Evolutionary conservation across 2,797 vertebrate species (phyloP).

Genomic region (Echiichthys vipera): DNA sequence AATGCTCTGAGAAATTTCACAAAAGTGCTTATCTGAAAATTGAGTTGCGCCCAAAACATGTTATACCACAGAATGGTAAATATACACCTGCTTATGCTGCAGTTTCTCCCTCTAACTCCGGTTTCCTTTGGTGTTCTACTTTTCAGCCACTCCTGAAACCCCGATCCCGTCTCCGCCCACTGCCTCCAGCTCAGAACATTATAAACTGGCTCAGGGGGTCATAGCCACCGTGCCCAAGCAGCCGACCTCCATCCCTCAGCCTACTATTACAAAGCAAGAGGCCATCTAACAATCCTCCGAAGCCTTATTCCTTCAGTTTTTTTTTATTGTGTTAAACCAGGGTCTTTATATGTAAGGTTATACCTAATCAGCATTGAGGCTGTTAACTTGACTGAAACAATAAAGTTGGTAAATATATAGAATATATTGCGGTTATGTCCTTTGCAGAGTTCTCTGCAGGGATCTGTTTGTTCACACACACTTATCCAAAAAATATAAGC

Average conservation of each 20-base stretch:
- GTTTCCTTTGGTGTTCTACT: constrained; percentile 62
- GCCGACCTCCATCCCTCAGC: constrained; percentile 91
- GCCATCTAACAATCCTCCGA: constrained; percentile 86
- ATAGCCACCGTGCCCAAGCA: constrained; percentile 94
- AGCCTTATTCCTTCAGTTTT: constrained; percentile 25
- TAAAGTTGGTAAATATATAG: constrained; percentile 46
- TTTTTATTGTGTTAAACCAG: constrained; percentile 52
- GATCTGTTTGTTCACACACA: constrained; percentile 50
- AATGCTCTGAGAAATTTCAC: constrained; percentile 84
- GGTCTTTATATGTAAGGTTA: constrained; percentile 53
- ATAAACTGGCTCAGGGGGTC: constrained; percentile 94
- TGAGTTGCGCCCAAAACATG: constrained; percentile 33
- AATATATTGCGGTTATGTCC: constrained; percentile 41
- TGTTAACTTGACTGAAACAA: constrained; percentile 62
- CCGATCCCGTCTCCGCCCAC: constrained; percentile 96
- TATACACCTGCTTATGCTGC: constrained; percentile 35
- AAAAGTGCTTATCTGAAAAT: constrained; percentile 76
- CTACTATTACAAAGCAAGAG: constrained; percentile 97
- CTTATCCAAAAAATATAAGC: constrained; percentile 33
- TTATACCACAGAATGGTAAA: constrained; percentile 41
- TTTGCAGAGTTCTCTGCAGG: constrained; percentile 53
- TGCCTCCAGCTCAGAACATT: constrained; percentile 94
- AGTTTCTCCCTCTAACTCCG: constrained; percentile 39
- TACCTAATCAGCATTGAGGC: constrained; percentile 56
- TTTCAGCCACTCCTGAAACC: constrained; percentile 96